These are phyloP conservation scores for Speoplatyrhinus poulsoni DNA, from an alignment of 2,113 vertebrate species.

Conservation along the genomic window DNA sequence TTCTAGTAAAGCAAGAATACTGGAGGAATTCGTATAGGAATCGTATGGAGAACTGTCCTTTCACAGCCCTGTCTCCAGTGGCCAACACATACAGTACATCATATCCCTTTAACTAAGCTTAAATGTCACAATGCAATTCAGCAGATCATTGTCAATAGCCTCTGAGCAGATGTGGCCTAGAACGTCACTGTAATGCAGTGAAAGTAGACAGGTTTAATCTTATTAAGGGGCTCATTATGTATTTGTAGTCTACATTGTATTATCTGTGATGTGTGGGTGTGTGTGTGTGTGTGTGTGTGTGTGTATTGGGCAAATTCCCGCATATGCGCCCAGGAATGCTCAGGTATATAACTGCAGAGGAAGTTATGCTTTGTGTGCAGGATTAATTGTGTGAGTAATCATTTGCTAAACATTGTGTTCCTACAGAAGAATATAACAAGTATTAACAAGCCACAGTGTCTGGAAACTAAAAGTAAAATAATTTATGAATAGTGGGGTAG, in stretches of 20 bases:
- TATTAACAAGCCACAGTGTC: slow-evolving; percentile 24
- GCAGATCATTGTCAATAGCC: too few species aligned
- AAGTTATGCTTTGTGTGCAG: slow-evolving; percentile 50
- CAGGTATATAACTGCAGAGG: slow-evolving; percentile 28
- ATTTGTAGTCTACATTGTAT: not conserved
- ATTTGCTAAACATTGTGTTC: slow-evolving; percentile 28
- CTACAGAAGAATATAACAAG: slow-evolving; percentile 45
- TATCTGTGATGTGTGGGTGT: not conserved
- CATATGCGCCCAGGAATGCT: not conserved
- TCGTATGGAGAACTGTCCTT: too few species aligned
- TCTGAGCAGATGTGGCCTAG: too few species aligned
- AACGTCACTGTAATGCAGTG: too few species aligned
- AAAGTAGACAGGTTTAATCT: not conserved
- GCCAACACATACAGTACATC: too few species aligned
- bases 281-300: not conserved
- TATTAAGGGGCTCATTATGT: not conserved
- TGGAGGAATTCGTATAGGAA: too few species aligned
- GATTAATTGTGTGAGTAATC: slow-evolving; percentile 21
- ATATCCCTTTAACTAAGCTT: too few species aligned
- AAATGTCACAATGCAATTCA: too few species aligned
- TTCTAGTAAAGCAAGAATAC: too few species aligned
- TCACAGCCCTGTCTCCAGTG: too few species aligned
- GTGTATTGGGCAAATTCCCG: not conserved
- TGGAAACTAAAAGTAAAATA: slow-evolving; percentile 1
- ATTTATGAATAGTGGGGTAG: not conserved